Base-by-base conservation (phyloP, 2,113 vertebrate species). In the Parus major region DNA sequence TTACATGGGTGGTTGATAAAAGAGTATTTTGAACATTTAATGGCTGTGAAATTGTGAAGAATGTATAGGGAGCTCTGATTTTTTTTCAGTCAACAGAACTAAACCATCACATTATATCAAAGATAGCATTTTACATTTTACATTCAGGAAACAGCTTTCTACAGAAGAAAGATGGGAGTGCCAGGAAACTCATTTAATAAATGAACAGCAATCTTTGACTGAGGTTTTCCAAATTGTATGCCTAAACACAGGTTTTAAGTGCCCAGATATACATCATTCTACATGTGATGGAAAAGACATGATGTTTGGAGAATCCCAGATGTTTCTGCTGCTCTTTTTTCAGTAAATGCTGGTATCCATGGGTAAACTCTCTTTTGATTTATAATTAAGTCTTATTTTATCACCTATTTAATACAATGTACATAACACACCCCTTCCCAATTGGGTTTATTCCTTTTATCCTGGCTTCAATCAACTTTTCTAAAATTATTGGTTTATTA, bases 141-240 rank as follows among this genome's bases (percentile, higher is more conserved):
- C 19, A 86, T 56, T 86, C 83, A 70, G 65, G 66, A 80, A 93
- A 53, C 29, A 71, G 22, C 60, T 68, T 91, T 70, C 50, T 60
- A 29, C 18, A 71, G 41, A 88, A 92, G 76, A 88, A 94, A 56
- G 69, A 83, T 86, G 86, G 66, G 71, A 41, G 33, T 93, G 88
- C 83, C 72, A 94, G 60, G 31, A 92, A 92, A 78, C 24, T 88
- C 1, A 52, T 92, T 86, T 89, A 29, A 55, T 92, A 86, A 92
- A 88, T 86, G 64, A 94, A 75, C 44, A 75, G 77, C 68, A 88
- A 64, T 75, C 69, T 92, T 71, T 84, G 80, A 75, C 56, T 0
- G 0, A 87, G 41, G 31, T 57, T 91, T 87, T 87, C 53, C 76
- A 90, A 90, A 79, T 3, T 53, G 31, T 64, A 19, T 49, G 24